These are phyloP conservation scores for Pongo abelii DNA, from an alignment of 2,113 vertebrate genomes.

Conservation along the genomic window DNA sequence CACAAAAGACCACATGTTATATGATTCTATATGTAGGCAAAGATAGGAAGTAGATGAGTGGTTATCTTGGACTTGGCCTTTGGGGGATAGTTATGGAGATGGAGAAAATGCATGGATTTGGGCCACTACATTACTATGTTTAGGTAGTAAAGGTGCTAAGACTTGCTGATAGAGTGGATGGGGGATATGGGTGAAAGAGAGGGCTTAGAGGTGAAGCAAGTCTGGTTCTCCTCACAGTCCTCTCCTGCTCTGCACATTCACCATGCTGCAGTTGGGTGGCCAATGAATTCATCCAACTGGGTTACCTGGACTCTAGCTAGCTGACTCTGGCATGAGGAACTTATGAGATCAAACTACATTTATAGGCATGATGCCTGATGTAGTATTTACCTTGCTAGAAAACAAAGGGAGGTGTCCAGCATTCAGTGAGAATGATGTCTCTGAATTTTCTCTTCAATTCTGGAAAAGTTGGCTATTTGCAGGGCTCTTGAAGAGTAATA, in stretches of 20 bases:
- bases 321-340: not conserved
- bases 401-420: slow-evolving; percentile 14
- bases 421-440: slow-evolving; percentile 20
- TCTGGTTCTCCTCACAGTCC: not conserved
- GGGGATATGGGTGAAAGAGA: not conserved
- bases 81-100: not conserved
- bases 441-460: slow-evolving; percentile 58
- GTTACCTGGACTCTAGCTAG: not conserved
- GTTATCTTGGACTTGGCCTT: not conserved
- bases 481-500: slow-evolving; percentile 54
- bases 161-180: not conserved
- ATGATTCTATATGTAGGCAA: not conserved
- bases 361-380: not conserved
- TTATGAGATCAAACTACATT: not conserved
- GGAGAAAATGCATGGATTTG: not conserved
- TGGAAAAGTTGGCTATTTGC: slow-evolving; percentile 55
- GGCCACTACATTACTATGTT: not conserved
- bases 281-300: not conserved
- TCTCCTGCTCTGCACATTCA: not conserved
- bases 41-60: not conserved
- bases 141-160: not conserved
- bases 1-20: not conserved
- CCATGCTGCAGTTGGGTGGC: not conserved
- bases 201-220: not conserved
- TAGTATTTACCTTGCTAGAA: slow-evolving; percentile 35